These are phyloP conservation scores for Tinea pellionella DNA, from an alignment of 2,888 invertebrate species.

Conservation along the genomic window DNA sequence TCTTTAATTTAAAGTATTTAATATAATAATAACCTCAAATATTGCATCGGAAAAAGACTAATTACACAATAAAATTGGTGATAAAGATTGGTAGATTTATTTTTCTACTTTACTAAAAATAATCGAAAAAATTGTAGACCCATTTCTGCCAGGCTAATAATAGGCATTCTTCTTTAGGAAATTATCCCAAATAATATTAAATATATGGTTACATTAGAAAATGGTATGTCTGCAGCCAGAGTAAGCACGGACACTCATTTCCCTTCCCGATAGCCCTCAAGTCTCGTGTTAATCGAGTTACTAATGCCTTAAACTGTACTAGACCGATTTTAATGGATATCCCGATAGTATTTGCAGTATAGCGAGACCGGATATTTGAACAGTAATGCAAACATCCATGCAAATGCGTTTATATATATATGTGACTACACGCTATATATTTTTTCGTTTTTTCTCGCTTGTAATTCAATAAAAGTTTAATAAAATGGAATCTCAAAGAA, in stretches of 20 bases:
- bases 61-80: too few species aligned
- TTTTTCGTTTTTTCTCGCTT: neutral
- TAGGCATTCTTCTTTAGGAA: neutral
- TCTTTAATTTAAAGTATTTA: too few species aligned
- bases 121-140: too few species aligned
- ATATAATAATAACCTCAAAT: too few species aligned
- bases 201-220: neutral
- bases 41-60: too few species aligned
- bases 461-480: too few species aligned
- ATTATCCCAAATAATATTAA: neutral
- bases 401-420: neutral
- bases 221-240: neutral
- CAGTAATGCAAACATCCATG: neutral
- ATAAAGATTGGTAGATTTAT: too few species aligned
- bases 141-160: too few species aligned
- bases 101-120: too few species aligned
- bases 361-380: neutral
- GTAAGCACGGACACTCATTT: slow-evolving; percentile 3
- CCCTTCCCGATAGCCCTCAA: neutral
- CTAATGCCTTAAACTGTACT: neutral
- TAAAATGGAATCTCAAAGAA: too few species aligned
- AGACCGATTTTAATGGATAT: neutral
- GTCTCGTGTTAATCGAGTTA: neutral
- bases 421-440: neutral
- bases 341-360: neutral